Conservation (phyloP, 1,140 invertebrate species). For the Drosophila bifasciata region DNA sequence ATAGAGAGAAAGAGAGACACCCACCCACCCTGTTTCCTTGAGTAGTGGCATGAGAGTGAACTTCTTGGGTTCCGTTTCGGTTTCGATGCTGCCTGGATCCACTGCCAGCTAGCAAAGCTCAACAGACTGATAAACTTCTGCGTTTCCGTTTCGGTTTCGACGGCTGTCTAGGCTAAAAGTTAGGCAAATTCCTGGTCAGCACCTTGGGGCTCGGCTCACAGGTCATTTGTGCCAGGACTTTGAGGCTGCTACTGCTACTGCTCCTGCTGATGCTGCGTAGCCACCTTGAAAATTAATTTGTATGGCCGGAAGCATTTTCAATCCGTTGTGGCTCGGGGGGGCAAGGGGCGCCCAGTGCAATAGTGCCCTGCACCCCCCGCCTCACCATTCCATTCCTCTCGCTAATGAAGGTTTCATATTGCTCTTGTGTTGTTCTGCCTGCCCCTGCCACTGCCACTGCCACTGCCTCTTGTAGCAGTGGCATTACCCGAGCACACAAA, state of each 20-base stretch:
- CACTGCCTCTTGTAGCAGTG: constrained; percentile 26
- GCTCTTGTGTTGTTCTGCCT: constrained; percentile 32
- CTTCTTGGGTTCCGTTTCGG: too few relatives aligned
- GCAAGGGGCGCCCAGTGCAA: constrained; percentile 1
- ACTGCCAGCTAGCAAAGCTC: neutral
- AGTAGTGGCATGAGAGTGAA: too few relatives aligned
- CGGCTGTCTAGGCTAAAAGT: too few relatives aligned
- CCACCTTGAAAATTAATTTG: constrained; percentile 72
- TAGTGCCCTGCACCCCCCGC: neutral
- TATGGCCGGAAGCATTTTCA: constrained; percentile 71
- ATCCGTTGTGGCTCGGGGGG: constrained; percentile 33
- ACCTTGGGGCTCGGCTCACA: too few relatives aligned
- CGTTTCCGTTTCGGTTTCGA: too few relatives aligned
- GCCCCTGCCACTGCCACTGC: constrained; percentile 4
- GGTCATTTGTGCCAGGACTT: neutral
- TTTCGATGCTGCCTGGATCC: too few relatives aligned
- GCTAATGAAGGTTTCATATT: constrained; percentile 75
- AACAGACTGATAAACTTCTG: constrained; percentile 2
- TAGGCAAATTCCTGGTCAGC: too few relatives aligned
- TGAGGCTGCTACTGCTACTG: neutral
- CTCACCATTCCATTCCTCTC: constrained; percentile 12
- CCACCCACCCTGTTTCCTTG: too few relatives aligned
- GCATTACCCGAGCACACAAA: constrained; percentile 42
- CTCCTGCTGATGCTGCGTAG: constrained; percentile 12
- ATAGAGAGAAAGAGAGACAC: too few relatives aligned